Base-by-base conservation (phyloP, 1,140 invertebrate genomes). In the Myzus persicae region DNA sequence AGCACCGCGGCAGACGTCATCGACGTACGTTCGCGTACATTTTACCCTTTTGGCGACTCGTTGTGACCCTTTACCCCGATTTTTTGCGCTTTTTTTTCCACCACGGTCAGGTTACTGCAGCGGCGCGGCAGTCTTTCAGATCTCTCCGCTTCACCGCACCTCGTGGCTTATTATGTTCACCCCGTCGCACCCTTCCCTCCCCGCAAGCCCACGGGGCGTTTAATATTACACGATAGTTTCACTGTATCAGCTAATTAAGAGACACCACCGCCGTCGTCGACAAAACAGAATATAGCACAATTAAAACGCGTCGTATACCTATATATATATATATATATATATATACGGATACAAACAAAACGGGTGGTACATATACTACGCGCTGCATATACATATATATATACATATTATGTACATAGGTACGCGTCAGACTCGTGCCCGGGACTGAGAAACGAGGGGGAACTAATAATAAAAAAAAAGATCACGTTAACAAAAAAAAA, bases 221-320 rank as follows among this genome's bases (percentile, higher is more conserved):
- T 93, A 93, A 93, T 93, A 40, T 93, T 93, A 93, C 91, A 93
- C 91, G 91, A 51, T 76, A n/a, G n/a, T 89, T 82, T 38, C 44
- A 26, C 81, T 76, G 59, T 76, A n/a, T n/a, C 9, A 82, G 76
- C 91, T 93, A 93, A 93, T 93, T 93, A 93, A 93, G 91, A 92
- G 85, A 90, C 38, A 90, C n/a, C n/a, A 44, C 46, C 89, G 88
- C 87, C 44, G 44, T n/a, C 36, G 87, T 18, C 31, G 46, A 89
- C 87, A 51, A 89, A 89, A 89, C n/a, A 51, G 20, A 46, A 91
- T 76, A 81, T 40, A 31, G 42, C 42, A 92, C 91, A 92, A 92
- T 85, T 85, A 93, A 93, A 93, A 51, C 76, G 44, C 51, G 38
- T 14, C 48, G 36, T 51, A 51, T 22, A 51, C 48, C 18, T 11